Percentiles rank a stretch among this genome's conserved stretches.
Conservation (phyloP, 2,888 invertebrate genomes). For the Cantharis nigra region DNA sequence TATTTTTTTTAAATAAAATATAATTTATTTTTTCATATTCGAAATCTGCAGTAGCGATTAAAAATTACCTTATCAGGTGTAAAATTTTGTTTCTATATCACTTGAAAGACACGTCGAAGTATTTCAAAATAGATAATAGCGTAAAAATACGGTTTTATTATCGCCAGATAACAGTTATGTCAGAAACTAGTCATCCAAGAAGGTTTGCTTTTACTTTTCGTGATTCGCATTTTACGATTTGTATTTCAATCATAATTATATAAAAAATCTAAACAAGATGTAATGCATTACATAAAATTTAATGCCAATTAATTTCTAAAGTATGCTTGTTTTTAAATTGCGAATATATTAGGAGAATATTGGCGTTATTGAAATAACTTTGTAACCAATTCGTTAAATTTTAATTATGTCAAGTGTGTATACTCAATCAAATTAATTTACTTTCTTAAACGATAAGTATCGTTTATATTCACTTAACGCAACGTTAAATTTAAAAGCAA, state of each 20-base stretch:
- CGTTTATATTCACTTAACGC: no score
- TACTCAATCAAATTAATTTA: neutral
- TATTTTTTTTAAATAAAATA: no score
- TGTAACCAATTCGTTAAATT: neutral
- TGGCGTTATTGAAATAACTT: neutral
- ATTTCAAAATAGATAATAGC: neutral
- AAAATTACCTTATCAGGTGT: no score
- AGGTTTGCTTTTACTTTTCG: neutral
- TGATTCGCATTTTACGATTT: neutral
- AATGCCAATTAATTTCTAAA: neutral
- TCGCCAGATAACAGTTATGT: neutral
- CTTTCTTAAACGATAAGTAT: neutral
- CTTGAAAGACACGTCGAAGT: neutral
- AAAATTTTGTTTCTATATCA: neutral
- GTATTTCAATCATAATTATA: neutral
- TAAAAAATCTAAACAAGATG: neutral
- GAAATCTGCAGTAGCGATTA: no score
- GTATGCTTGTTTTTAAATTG: no score
- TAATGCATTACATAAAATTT: neutral
- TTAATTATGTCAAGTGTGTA: neutral
- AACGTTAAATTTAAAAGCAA: no score
- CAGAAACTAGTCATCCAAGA: neutral
- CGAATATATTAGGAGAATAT: neutral
- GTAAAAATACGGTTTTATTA: neutral
- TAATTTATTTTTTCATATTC: no score